Base-by-base conservation (phyloP, 1,140 invertebrate genomes). In the Aphelenchoides fujianensis region DNA sequence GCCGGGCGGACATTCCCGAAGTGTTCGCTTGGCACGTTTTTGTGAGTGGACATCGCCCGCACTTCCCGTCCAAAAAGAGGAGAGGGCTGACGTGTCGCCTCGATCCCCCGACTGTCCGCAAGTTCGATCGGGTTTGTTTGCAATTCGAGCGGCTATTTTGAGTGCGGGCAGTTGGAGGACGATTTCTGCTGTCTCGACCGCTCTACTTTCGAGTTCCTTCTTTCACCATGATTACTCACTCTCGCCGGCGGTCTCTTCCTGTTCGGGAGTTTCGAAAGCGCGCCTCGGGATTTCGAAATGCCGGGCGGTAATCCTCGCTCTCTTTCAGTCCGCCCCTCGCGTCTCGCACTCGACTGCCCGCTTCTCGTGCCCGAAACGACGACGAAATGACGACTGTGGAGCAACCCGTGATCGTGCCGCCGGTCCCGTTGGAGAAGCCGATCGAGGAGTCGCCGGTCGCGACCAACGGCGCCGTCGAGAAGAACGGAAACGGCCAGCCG, bases 241-340 rank as follows among this genome's bases (percentile, higher is more conserved):
- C n/a, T n/a, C 41, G 41, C 41, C 41, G 12, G 23, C 12, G 12
- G 12, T 12, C 41, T 12, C 5, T 59, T 7, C 7, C 23, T 32
- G 19, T 59, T 59, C 5, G 34, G 55, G 55, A 59, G 23, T 59
- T 59, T 27, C 55, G 55, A 59, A 59, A 59, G 5, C 19, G 55
- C 55, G 28, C 5, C 5, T 27, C 19, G 55, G 5, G 34, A 5
- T 59, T 59, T 5, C 55, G 19, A 5, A 5, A 59, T 7, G 19
- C 5, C 55, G 5, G 23, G 5, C 7, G 5, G 5, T 59, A 59
- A 59, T 59, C 5, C 19, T 23, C 34, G 7, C 23, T 5, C 55
- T n/a, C 7, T 59, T 59, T 5, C 55, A 59, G 55, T 59, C 23
- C 23, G 55, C 28, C 12, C 19, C 7, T 59, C 55, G 34, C 28